Percentiles rank a stretch among this genome's conserved stretches.
These are phyloP conservation scores for Glossosoma conforme DNA, from an alignment of 1,140 invertebrate species.

Conservation along the genomic window DNA sequence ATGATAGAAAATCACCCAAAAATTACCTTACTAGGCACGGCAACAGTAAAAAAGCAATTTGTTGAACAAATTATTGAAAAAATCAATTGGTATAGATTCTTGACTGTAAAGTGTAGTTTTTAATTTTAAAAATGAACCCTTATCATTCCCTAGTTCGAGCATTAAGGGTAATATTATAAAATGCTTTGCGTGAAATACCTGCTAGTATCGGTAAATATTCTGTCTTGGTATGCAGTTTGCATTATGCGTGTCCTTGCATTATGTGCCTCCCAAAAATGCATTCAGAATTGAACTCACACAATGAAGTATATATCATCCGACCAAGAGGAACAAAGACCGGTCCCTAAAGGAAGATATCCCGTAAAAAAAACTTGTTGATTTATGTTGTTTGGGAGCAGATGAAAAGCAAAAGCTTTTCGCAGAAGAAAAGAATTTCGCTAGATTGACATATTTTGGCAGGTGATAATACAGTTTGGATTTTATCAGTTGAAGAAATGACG, in stretches of 20 bases:
- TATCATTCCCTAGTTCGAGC: no score
- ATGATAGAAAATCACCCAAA: no score
- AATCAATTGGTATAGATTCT: no score
- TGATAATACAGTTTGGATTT: conserved; percentile 27
- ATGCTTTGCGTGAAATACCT: neutral
- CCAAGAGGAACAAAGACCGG: conserved; percentile 1
- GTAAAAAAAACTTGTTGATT: conserved; percentile 19
- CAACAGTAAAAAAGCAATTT: no score
- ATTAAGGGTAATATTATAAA: no score
- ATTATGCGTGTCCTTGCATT: no score
- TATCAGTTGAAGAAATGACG: no score
- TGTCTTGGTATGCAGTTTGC: no score
- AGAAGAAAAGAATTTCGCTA: conserved; percentile 14
- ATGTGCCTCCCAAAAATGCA: neutral
- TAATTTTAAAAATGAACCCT: no score
- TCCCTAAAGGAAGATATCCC: neutral
- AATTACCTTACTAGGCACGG: no score
- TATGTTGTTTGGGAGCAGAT: conserved; percentile 28
- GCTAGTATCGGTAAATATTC: neutral
- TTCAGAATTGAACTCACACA: conserved; percentile 1
- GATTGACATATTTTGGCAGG: conserved; percentile 29
- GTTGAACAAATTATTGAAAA: no score
- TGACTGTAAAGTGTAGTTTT: no score
- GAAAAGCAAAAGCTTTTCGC: conserved; percentile 28
- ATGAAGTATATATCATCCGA: conserved; percentile 26